phyloP scores from a whole-genome alignment of 1,140 invertebrate genomes.

The Calliopsis andreniformis region DNA sequence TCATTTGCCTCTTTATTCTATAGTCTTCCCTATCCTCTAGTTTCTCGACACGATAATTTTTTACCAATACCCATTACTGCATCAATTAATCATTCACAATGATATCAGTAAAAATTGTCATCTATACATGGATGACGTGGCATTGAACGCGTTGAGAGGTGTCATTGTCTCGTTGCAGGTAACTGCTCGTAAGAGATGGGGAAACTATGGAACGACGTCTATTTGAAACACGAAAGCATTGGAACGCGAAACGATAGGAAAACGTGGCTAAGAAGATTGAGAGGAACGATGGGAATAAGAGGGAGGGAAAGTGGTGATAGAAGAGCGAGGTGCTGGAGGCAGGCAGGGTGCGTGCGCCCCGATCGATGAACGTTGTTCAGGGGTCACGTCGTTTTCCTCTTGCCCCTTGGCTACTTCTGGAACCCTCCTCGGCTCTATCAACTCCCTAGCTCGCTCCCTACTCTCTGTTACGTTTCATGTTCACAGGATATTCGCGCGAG shows the following conservation, averaged over 20 bases:
- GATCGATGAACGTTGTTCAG: conserved; percentile 71
- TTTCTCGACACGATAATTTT: too few species aligned
- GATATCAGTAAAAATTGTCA: too few species aligned
- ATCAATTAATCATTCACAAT: too few species aligned
- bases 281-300: not conserved
- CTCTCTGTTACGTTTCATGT: conserved; percentile 25
- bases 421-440: conserved; percentile 10
- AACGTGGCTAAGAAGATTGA: not conserved
- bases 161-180: not conserved
- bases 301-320: not conserved
- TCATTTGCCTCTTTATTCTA: too few species aligned
- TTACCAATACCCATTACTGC: too few species aligned
- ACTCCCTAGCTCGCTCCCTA: conserved; percentile 14
- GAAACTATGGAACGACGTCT: not conserved
- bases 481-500: conserved; percentile 49
- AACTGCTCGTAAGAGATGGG: not conserved
- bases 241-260: not conserved
- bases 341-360: conserved; percentile 61
- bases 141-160: too few species aligned
- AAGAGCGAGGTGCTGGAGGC: conserved; percentile 19
- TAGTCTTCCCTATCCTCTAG: too few species aligned
- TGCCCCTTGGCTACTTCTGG: not conserved
- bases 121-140: too few species aligned
- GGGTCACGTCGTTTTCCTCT: conserved; percentile 49
- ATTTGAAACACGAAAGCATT: not conserved